These are phyloP conservation scores for Epinotia brunnichana DNA, from an alignment of 2,888 invertebrate genomes.

Conservation along the genomic window DNA sequence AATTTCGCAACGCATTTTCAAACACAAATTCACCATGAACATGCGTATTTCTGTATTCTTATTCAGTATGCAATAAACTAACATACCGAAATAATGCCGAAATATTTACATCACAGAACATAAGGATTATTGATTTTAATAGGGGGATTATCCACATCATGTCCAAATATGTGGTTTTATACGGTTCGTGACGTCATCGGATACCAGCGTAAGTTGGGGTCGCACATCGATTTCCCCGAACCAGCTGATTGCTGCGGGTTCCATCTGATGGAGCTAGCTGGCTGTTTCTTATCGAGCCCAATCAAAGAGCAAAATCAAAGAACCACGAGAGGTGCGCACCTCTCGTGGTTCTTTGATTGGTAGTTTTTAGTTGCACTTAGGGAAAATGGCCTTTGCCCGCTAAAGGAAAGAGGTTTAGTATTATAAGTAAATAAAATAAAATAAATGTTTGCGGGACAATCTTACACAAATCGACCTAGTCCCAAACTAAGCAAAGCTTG, in stretches of 20 bases:
- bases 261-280: conserved; percentile 52
- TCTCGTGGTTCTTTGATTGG: conserved; percentile 36
- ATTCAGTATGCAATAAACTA: background rate
- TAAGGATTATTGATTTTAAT: background rate
- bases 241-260: conserved; percentile 54
- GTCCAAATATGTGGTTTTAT: conserved; percentile 10
- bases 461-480: no score
- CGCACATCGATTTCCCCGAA: conserved; percentile 54
- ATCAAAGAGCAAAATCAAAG: no score
- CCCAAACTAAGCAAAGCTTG: no score
- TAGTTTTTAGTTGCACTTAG: background rate
- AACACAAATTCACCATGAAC: background rate
- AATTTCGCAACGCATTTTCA: background rate
- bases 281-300: conserved; percentile 50
- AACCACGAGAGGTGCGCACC: no score
- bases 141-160: conserved; percentile 16
- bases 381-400: background rate
- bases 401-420: background rate
- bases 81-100: background rate
- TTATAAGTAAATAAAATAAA: no score
- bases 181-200: conserved; percentile 49
- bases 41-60: background rate
- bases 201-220: conserved; percentile 52
- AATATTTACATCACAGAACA: background rate
- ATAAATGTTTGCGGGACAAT: no score